Base-by-base conservation (phyloP, 2,113 vertebrate genomes). In the Boulengeromyrus knoepffleri region DNA sequence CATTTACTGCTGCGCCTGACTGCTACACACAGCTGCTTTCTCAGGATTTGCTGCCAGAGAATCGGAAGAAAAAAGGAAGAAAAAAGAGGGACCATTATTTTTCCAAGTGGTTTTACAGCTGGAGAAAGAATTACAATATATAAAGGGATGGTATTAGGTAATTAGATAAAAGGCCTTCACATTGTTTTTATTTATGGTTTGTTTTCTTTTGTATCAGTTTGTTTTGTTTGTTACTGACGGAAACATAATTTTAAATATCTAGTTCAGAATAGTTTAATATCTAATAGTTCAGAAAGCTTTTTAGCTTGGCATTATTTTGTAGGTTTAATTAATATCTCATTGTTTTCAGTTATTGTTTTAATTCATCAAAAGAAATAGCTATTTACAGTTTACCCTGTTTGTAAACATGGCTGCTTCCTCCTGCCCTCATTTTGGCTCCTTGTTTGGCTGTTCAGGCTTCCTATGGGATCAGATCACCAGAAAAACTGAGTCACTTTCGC, bases 41-140 rank as follows among this genome's bases (percentile, higher is more conserved):
- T 90, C 91, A 91, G 70, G 85, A 90, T 88, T 88, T 62, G 89
- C 50, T 90, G 91, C 90, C 93, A 93, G 92, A 80, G 91, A 91
- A 93, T 92, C 93, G 70, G 31, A 17, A 89, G 88, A 92, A 92
- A 93, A 92, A 91, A 91, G 46, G 19, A 31, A 47, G 45, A 58
- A 27, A 49, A 84, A 62, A 85, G 56, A 85, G 24, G 39, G 19
- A 58, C 86, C 46, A 36, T 92, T 92, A 66, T 94, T 90, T 56
- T 80, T 36, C 90, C 90, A 90, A 93, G 92, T 92, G 89, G 88
- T 91, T 92, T 91, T 93, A 92, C 94, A 95, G 94, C 95, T 95
- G 95, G 90, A 91, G 90, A 91, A 88, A 89, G 42, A 27, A 62
- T 27, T 42, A 62, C 8, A 90, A 58, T 83, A 90, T 89, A 87